Evolutionary conservation across 2,888 invertebrate species (phyloP), one percentile per base, ranked within the genome.

Genomic region (Ectemnius continuus): DNA sequence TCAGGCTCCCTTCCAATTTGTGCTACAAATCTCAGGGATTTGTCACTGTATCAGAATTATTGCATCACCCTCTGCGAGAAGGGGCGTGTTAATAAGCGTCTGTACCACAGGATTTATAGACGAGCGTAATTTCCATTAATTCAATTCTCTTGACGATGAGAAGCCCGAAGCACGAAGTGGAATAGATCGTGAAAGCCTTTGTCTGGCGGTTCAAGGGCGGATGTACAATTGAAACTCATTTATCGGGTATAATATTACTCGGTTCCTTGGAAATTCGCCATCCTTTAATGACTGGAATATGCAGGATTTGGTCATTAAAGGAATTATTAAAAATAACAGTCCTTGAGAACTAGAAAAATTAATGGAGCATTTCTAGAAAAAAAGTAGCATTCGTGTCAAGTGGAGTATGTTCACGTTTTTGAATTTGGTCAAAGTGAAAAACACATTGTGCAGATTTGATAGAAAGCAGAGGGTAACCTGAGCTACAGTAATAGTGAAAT

Each of bases 111-210:
- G 16, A 76, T 78, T 70, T 75, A 73, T 73, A 70, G 81, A 45
- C 36, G 75, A 71, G 60, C 60, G 73, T 78, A 78, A 76, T 80
- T 80, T 78, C 80, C 73, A 82, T 82, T 78, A 78, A 82, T 82
- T 76, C 76, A 65, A 67, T 73, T 72, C 71, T 74, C 70, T 78
- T 80, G 66, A 62, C 65, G 67, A 71, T 60, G 76, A 74, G 61
- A 65, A 71, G 65, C 13, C 13, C 36, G 28, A 45, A 59, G 66
- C 26, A 23, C 23, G 23, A 23, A 23, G 23, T 52, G 60, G 58
- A 70, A 70, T 75, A 71, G 81, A 79, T 75, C 66, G 73, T 59
- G 61, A 23, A 36, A 13, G 11, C 8, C 16, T 52, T 52, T 14
- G 52, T 52, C n/a, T 5, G 16, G 1, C 5, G 52, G n/a, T 52